Evolutionary conservation across 2,113 vertebrate genomes (phyloP).

Genomic region (Pterocles orientalis): DNA sequence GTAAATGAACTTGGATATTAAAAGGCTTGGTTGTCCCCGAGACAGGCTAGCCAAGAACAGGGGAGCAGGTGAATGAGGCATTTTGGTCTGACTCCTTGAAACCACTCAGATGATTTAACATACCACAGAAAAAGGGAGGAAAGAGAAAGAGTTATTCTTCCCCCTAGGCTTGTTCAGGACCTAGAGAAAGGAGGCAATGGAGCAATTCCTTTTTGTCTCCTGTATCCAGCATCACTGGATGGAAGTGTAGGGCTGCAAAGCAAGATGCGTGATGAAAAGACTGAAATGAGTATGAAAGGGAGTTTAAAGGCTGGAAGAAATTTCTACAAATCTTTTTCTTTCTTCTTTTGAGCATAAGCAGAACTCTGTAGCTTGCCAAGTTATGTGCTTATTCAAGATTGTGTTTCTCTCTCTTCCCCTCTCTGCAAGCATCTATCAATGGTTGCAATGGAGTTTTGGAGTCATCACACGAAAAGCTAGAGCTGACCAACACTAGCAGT

Average conservation of each 20-base stretch:
- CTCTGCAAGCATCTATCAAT: not conserved
- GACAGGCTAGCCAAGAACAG: not conserved
- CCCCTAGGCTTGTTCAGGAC: not conserved
- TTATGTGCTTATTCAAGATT: not conserved
- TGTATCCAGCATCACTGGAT: not conserved
- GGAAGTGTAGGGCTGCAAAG: rapidly evolving
- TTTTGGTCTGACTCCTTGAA: not conserved
- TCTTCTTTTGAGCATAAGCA: not conserved
- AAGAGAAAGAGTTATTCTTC: not conserved
- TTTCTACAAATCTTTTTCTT: rapidly evolving
- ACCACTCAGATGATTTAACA: not conserved
- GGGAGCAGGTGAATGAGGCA: not conserved
- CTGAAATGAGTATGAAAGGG: not conserved
- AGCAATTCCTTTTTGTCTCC: not conserved
- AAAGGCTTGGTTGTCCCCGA: not conserved
- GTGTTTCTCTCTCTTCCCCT: not conserved
- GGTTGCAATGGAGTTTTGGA: not conserved
- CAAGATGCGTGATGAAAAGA: not conserved
- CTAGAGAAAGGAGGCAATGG: not conserved
- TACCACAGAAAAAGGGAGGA: not conserved
- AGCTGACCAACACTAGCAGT: not conserved
- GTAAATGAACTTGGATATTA: not conserved
- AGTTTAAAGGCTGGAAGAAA: not conserved
- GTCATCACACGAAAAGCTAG: not conserved
- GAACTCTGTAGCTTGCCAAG: not conserved